Base-by-base conservation (phyloP, 1,140 invertebrate genomes). In the Pseudomyrmex cubaensis region DNA sequence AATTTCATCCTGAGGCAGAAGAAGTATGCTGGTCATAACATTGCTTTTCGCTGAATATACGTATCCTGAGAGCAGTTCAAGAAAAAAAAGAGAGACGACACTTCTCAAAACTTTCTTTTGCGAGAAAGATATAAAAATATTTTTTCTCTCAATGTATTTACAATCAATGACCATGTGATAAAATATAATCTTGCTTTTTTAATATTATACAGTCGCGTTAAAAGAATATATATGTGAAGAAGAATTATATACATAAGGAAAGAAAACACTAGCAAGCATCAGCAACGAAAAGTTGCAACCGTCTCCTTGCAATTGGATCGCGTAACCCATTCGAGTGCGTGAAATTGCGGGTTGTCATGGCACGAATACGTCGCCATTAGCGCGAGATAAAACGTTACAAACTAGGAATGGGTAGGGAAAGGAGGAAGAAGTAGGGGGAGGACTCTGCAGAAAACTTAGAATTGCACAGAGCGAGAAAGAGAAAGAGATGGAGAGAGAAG, bases 321-420 rank as follows among this genome's bases (percentile, higher is more conserved):
- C 52, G 20, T 70, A 70, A 72, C 54, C 54, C 66, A 80, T 80
- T 59, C 22, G 20, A 59, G 44, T 35, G 44, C 48, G 20, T 80
- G n/a, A 70, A 80, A 80, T 80, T 78, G 56, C 66, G 12, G 66
- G 66, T 80, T 78, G 76, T 72, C 54, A 17, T 72, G 76, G 76
- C 76, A 59, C 76, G 66, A 80, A 80, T 72, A 50, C 76, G 56
- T 61, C 56, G 66, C 76, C 64, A 80, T 80, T 72, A 80, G 76
- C n/a, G 54, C 66, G 66, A 80, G 76, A 80, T 80, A 80, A 80
- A 80, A 80, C 69, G 76, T 72, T 70, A 80, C 76, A 70, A 69
- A 59, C 76, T 59, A 70, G 66, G 35, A 35, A 35, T 35, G 5
- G 25, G 25, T 25, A 25, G 25, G 2, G 25, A 25, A 25, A 25